phyloP scores from a whole-genome alignment of 2,113 vertebrate species.

The Ellobius talpinus region DNA sequence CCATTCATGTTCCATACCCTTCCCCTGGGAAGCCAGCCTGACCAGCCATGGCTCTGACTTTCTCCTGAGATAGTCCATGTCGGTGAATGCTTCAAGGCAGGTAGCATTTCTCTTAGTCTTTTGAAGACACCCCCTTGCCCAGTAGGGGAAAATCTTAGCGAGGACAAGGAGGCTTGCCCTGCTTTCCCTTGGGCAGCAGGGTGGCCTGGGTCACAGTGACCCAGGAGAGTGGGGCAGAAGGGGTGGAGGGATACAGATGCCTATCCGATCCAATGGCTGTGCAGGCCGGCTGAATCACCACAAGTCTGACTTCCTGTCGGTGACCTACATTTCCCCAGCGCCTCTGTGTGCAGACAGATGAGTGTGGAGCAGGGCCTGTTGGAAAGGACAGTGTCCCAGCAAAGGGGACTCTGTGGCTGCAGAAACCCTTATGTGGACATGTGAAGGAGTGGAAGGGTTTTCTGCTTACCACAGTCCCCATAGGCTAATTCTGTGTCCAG shows the following conservation, averaged over 20 bases:
- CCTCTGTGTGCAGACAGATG: neutral
- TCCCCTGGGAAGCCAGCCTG: neutral
- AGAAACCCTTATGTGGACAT: neutral
- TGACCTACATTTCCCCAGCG: slow-evolving; percentile 67
- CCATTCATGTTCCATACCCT: neutral
- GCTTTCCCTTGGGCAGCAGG: neutral
- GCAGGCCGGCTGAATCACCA: slow-evolving; percentile 2
- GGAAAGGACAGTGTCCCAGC: neutral
- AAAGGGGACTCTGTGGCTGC: neutral
- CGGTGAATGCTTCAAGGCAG: neutral
- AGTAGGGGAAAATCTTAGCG: neutral
- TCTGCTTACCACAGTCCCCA: fast-evolving
- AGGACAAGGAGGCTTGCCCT: neutral
- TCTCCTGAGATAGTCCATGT: neutral
- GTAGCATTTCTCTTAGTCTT: neutral
- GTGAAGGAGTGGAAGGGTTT: neutral
- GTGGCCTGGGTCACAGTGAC: neutral
- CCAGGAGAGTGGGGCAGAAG: neutral
- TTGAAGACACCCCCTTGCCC: neutral
- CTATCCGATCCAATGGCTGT: neutral
- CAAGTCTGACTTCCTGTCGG: slow-evolving; percentile 5
- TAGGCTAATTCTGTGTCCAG: neutral
- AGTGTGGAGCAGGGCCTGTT: fast-evolving
- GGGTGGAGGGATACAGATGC: neutral
- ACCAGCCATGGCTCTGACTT: neutral